These are phyloP conservation scores for Patella caerulea DNA, from an alignment of 2,888 invertebrate genomes.

Conservation along the genomic window DNA sequence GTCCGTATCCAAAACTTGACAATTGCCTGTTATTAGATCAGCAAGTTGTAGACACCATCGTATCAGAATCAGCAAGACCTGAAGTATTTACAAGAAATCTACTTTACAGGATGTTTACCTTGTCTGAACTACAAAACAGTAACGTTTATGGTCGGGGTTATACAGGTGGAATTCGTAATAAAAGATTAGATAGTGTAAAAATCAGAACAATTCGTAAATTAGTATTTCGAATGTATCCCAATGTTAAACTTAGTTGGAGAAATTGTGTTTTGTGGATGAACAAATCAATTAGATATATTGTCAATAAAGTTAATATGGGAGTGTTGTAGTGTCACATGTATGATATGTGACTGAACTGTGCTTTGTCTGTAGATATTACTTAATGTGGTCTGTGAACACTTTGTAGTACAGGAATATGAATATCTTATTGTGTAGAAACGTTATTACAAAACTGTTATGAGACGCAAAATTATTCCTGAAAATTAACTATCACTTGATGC, in stretches of 20 bases:
- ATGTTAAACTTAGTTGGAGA: background rate
- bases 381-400: no score
- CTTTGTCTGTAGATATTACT: no score
- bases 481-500: no score
- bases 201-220: background rate
- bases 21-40: no score
- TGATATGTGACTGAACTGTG: no score
- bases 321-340: no score
- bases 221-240: background rate
- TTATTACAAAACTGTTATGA: no score
- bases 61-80: background rate
- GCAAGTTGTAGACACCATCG: no score
- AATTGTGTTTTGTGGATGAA: conserved; percentile 5
- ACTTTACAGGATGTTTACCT: background rate
- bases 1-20: no score
- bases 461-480: no score
- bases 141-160: background rate
- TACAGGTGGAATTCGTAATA: background rate
- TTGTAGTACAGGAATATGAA: no score
- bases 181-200: background rate
- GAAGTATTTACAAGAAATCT: background rate
- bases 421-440: no score
- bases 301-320: background rate
- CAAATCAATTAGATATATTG: background rate
- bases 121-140: background rate